Percentiles rank a stretch among this genome's conserved stretches.
These are phyloP conservation scores for Zaprionus ghesquierei DNA, from an alignment of 1,140 invertebrate species.

Conservation along the genomic window DNA sequence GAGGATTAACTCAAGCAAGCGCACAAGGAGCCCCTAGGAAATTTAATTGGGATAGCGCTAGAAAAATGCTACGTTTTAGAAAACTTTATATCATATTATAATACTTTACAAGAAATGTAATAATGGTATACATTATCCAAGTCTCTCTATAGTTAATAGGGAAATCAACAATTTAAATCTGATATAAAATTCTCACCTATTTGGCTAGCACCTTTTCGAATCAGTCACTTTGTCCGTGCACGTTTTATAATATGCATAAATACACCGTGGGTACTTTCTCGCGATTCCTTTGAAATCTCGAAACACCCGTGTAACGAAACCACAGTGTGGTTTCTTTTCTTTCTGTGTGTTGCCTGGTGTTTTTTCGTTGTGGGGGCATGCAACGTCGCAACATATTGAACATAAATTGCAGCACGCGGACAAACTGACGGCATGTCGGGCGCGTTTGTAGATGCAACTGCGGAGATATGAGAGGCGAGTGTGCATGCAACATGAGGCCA, in stretches of 20 bases:
- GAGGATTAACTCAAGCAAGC: too few species aligned
- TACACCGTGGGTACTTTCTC: too few species aligned
- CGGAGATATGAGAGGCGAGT: slow-evolving; percentile 26
- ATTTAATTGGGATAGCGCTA: background rate
- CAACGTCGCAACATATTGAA: slow-evolving; percentile 24
- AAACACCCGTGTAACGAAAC: background rate
- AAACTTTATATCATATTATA: background rate
- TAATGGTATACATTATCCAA: too few species aligned
- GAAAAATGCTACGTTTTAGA: background rate
- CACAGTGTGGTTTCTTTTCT: slow-evolving; percentile 14
- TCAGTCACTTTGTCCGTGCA: slow-evolving; percentile 3
- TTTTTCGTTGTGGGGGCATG: slow-evolving; percentile 11
- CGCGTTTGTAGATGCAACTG: slow-evolving; percentile 18
- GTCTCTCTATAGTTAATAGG: background rate
- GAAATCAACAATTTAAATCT: background rate
- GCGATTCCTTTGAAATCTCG: too few species aligned
- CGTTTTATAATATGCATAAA: slow-evolving; percentile 18
- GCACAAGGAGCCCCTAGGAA: background rate
- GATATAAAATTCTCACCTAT: background rate
- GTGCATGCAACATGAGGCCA: slow-evolving; percentile 37
- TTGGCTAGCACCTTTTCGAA: background rate
- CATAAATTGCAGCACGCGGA: slow-evolving; percentile 32
- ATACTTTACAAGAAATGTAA: too few species aligned
- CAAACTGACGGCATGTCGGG: slow-evolving; percentile 21
- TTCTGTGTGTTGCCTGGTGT: slow-evolving; percentile 23